Conservation (phyloP, 2,113 vertebrate genomes). For the Dendrocopos noguchii region DNA sequence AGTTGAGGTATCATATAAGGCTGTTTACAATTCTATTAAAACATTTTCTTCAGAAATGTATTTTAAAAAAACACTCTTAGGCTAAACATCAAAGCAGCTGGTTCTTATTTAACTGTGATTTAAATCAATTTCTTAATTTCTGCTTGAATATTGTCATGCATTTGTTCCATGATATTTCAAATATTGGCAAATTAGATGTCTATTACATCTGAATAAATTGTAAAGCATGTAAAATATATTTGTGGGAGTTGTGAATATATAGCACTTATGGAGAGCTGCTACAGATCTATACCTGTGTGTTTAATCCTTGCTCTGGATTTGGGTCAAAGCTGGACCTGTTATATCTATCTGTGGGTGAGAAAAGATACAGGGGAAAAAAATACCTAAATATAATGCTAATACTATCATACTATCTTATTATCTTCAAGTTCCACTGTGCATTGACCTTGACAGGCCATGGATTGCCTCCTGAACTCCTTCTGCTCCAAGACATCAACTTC, state of each 20-base stretch:
- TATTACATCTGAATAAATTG: not conserved
- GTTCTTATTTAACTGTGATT: slow-evolving; percentile 47
- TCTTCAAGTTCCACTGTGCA: not conserved
- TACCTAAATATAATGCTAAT: not conserved
- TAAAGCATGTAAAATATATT: not conserved
- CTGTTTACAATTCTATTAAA: slow-evolving; percentile 60
- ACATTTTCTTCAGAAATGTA: slow-evolving; percentile 54
- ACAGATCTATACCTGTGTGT: not conserved
- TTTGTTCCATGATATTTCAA: slow-evolving; percentile 45
- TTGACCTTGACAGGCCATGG: not conserved
- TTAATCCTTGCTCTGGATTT: not conserved
- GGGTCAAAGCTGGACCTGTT: not conserved
- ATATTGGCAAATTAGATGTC: slow-evolving; percentile 41
- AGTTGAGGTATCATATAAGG: slow-evolving; percentile 38
- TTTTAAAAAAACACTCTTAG: slow-evolving; percentile 59
- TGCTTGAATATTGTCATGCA: slow-evolving; percentile 21
- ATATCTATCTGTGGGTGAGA: not conserved
- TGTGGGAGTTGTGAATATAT: not conserved
- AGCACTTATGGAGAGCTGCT: not conserved
- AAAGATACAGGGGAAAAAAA: not conserved
- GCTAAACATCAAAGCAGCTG: slow-evolving; percentile 52
- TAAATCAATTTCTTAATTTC: slow-evolving; percentile 49
- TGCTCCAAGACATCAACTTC: not conserved
- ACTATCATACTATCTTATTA: not conserved
- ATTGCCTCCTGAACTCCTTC: not conserved